Conservation (phyloP, 2,113 vertebrate genomes). For the Turdus rufiventris region DNA sequence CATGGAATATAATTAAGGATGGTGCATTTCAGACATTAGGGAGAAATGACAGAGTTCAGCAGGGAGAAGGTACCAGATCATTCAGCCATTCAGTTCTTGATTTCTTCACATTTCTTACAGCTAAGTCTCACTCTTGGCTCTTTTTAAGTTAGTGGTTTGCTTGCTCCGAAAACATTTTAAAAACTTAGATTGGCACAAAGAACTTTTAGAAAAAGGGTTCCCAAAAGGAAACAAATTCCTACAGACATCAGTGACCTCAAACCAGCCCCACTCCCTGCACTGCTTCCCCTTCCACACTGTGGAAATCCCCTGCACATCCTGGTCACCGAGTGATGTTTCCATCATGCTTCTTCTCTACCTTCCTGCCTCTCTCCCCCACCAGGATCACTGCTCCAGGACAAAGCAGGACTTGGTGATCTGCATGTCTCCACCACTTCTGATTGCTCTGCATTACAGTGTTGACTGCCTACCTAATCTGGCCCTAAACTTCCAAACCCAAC, state of each 20-base stretch:
- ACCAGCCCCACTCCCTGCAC: fast-evolving
- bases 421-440: background rate
- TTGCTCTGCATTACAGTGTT: background rate
- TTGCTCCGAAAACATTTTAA: background rate
- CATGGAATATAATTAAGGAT: background rate
- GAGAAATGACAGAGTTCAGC: background rate
- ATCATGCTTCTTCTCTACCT: fast-evolving
- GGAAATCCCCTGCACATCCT: fast-evolving
- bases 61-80: background rate
- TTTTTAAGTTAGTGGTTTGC: background rate
- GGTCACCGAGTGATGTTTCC: background rate
- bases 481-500: background rate
- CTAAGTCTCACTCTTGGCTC: background rate
- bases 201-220: background rate
- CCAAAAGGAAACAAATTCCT: background rate
- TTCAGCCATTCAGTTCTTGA: background rate
- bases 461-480: background rate
- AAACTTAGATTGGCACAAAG: background rate
- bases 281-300: fast-evolving
- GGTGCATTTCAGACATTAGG: background rate
- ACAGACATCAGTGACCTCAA: background rate
- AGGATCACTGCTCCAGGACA: background rate
- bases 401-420: background rate
- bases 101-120: background rate
- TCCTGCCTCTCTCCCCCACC: background rate